These are phyloP conservation scores for Seira sanloemensis DNA, from an alignment of 2,888 invertebrate species.

Conservation along the genomic window DNA sequence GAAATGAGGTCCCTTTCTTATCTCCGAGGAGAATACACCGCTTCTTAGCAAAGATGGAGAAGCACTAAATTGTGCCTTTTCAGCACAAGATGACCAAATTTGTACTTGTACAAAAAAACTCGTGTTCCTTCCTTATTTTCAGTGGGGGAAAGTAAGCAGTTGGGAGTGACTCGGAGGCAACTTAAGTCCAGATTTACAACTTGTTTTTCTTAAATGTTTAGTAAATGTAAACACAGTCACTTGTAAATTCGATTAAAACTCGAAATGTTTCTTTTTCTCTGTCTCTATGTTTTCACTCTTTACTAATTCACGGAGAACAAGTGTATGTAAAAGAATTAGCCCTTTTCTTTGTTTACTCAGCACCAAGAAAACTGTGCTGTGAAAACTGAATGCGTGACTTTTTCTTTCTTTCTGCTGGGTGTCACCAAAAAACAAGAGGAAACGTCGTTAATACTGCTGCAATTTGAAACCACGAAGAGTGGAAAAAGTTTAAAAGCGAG, in stretches of 20 bases:
- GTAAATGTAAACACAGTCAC: slow-evolving; percentile 6
- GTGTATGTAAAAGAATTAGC: slow-evolving; percentile 28
- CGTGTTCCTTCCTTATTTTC: too few species aligned
- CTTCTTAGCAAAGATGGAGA: not conserved
- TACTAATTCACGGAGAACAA: slow-evolving; percentile 34
- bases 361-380: too few species aligned
- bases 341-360: too few species aligned
- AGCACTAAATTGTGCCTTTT: not conserved
- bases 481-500: not conserved
- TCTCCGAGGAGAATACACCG: too few species aligned
- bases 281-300: not conserved
- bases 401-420: slow-evolving; percentile 8
- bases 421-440: slow-evolving; percentile 26
- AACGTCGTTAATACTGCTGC: too few species aligned
- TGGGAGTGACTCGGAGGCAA: not conserved
- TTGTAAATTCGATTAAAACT: not conserved
- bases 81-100: not conserved
- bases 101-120: not conserved
- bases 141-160: not conserved
- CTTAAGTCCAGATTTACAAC: slow-evolving; percentile 7
- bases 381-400: too few species aligned
- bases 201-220: slow-evolving; percentile 8
- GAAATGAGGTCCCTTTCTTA: too few species aligned
- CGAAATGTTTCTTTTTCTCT: not conserved
- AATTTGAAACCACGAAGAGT: not conserved